These are phyloP conservation scores for Ramazzottius varieornatus DNA, from an alignment of 2,888 invertebrate species.

Conservation along the genomic window DNA sequence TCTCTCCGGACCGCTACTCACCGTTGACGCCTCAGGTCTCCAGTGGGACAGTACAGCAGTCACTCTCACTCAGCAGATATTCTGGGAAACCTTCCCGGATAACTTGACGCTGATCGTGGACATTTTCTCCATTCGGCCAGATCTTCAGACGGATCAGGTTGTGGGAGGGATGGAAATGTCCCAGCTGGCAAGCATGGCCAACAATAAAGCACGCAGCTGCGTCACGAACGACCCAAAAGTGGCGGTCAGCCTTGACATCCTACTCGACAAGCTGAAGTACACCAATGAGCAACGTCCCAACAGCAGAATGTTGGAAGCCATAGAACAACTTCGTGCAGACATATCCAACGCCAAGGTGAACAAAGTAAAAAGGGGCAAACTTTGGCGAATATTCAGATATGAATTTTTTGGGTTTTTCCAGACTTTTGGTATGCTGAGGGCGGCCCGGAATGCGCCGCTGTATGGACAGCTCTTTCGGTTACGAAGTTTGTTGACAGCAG, in stretches of 20 bases:
- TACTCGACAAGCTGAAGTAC: neutral
- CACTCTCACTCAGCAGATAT: neutral
- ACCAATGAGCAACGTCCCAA: no score
- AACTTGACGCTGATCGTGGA: neutral
- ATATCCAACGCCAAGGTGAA: no score
- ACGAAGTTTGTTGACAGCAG: neutral
- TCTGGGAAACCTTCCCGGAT: slow-evolving; percentile 1
- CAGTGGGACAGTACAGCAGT: neutral
- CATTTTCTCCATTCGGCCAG: neutral
- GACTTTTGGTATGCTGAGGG: neutral
- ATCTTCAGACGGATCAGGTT: no score
- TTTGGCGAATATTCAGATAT: no score
- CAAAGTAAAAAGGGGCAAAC: no score
- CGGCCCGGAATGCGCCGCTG: neutral
- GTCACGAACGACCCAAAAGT: no score
- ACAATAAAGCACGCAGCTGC: neutral
- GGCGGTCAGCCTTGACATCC: neutral
- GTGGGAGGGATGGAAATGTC: no score
- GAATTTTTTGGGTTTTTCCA: no score
- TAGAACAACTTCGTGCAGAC: no score
- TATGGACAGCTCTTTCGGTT: neutral
- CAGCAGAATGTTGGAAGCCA: no score
- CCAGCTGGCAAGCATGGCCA: neutral
- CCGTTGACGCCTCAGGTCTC: neutral
- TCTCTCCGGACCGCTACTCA: neutral